Evolutionary conservation across 64 coral and sea anemone genomes (phyloP).

Genomic region (Montipora sp.): DNA sequence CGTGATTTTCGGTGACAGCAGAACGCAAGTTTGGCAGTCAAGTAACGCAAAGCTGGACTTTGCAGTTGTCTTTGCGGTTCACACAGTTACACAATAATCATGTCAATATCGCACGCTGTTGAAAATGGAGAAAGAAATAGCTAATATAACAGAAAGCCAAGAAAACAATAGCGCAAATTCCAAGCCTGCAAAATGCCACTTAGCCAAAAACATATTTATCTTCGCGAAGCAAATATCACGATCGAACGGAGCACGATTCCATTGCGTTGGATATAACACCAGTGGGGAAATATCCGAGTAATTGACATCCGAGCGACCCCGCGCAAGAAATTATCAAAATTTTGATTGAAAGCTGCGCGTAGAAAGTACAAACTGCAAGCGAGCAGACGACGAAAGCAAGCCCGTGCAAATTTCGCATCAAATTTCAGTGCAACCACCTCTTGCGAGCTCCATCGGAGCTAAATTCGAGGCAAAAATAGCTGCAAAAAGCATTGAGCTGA

Average conservation of each 20-base stretch:
- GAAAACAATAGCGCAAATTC: constrained; percentile 26
- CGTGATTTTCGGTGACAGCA: too few relatives aligned
- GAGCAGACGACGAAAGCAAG: constrained; percentile 1
- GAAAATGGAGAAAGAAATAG: neutral
- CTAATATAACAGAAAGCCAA: neutral
- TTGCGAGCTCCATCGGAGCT: neutral
- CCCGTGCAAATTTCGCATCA: neutral
- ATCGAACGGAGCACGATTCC: too few relatives aligned
- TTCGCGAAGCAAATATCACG: constrained; percentile 15
- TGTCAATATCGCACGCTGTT: constrained; percentile 16
- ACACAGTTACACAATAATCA: neutral
- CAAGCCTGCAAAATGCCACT: constrained; percentile 22
- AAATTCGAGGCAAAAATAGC: neutral
- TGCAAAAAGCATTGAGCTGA: neutral
- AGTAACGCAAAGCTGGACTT: neutral
- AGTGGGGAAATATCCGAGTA: neutral
- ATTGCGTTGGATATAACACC: neutral
- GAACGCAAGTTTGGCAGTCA: too few relatives aligned
- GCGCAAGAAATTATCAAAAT: neutral
- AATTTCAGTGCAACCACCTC: constrained; percentile 34
- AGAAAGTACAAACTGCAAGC: neutral
- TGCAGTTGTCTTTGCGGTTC: neutral
- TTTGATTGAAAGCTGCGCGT: neutral
- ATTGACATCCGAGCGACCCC: neutral
- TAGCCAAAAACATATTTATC: constrained; percentile 6